Percentiles rank a stretch among this genome's conserved stretches.
phyloP scores from a whole-genome alignment of 2,113 vertebrate genomes.

The Poeciliopsis prolifica region DNA sequence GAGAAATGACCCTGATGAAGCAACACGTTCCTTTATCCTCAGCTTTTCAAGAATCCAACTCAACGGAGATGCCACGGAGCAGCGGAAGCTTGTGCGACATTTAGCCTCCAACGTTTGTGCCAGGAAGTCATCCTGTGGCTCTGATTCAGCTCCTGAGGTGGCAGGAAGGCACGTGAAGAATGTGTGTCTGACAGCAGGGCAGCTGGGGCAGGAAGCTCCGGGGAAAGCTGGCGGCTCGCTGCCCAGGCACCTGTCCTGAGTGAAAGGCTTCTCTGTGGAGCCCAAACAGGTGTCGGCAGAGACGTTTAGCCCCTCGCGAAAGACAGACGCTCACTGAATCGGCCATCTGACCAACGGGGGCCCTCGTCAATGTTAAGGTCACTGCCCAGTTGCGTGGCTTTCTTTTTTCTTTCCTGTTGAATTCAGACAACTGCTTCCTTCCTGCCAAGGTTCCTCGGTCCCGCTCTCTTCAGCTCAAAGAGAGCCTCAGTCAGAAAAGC shows the following conservation, averaged over 20 bases:
- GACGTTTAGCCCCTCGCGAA: conserved; percentile 66
- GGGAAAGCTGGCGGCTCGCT: conserved; percentile 26
- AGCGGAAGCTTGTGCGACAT: not conserved
- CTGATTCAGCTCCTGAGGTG: conserved; percentile 53
- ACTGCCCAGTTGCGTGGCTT: conserved; percentile 52
- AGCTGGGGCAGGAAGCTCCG: conserved; percentile 65
- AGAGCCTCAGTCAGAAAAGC: conserved; percentile 63
- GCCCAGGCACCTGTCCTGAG: conserved; percentile 77
- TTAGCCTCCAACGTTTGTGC: not conserved
- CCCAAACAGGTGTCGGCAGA: conserved; percentile 78
- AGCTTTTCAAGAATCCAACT: conserved; percentile 2
- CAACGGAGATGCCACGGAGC: not conserved
- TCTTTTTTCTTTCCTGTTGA: not conserved
- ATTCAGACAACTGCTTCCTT: conserved; percentile 56
- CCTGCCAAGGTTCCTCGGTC: conserved; percentile 49
- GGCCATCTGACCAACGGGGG: conserved; percentile 55
- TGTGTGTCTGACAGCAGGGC: conserved; percentile 69
- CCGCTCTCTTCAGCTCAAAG: conserved; percentile 61
- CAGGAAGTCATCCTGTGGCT: conserved; percentile 10
- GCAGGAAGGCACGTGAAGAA: conserved; percentile 70
- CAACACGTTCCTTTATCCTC: not conserved
- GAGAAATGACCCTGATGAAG: not conserved
- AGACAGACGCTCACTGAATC: conserved; percentile 58
- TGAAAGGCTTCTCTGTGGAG: conserved; percentile 80
- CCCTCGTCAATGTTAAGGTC: conserved; percentile 63